These are phyloP conservation scores for Trachemys scripta DNA, from an alignment of 2,113 vertebrate species.

Conservation along the genomic window DNA sequence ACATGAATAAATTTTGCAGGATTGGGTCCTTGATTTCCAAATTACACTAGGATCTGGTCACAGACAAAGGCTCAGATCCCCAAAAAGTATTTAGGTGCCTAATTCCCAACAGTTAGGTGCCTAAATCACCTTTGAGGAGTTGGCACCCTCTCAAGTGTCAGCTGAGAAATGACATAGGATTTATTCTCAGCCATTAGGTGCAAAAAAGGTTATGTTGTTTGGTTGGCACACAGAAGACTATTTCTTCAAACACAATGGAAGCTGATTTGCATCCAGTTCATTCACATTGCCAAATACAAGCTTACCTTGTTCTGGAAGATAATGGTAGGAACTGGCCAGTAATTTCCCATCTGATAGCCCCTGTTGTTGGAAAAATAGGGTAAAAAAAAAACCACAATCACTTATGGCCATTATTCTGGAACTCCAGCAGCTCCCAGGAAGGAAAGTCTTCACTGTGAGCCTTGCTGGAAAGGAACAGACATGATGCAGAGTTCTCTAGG, in stretches of 20 bases:
- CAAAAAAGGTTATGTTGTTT: too few species aligned
- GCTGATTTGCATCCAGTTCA: neutral
- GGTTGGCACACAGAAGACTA: neutral
- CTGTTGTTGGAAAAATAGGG: rapidly evolving
- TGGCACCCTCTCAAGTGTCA: too few species aligned
- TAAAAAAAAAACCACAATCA: neutral
- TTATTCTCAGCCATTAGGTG: too few species aligned
- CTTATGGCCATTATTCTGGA: neutral
- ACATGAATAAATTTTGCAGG: neutral
- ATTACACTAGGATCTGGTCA: neutral
- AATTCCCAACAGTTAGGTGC: too few species aligned
- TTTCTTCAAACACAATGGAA: neutral
- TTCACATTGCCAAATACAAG: neutral
- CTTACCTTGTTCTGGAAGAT: neutral
- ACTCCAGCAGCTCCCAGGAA: neutral
- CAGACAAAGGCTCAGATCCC: neutral
- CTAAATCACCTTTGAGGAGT: too few species aligned
- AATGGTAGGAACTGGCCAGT: neutral
- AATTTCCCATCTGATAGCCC: neutral
- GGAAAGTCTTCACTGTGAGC: neutral
- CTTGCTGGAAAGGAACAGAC: neutral
- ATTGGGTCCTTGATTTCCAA: neutral
- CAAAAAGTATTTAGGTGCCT: too few species aligned
- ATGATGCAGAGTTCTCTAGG: neutral
- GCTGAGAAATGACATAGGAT: too few species aligned